Evolutionary conservation across 2,797 vertebrate species (phyloP).

Genomic region (Manis javanica): DNA sequence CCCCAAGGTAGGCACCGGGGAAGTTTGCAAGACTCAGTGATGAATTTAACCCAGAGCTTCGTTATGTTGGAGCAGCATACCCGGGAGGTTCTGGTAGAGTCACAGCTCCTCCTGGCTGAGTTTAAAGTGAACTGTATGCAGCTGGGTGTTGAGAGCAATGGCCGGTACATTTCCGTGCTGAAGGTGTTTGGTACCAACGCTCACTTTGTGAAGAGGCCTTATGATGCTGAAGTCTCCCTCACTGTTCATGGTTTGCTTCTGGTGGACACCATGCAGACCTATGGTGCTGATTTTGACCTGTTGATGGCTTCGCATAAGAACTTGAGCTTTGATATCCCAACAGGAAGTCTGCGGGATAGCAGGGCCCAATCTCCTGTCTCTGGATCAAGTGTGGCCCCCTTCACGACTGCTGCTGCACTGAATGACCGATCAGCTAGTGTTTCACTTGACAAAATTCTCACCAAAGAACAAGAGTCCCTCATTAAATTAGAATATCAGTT

Average conservation of each 20-base stretch:
- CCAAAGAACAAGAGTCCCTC: conserved; percentile 93
- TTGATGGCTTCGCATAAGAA: conserved; percentile 98
- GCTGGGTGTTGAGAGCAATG: conserved; percentile 95
- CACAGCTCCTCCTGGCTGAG: conserved; percentile 95
- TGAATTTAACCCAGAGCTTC: conserved; percentile 96
- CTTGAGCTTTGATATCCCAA: conserved; percentile 96
- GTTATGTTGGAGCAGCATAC: conserved; percentile 96
- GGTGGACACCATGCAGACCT: conserved; percentile 98
- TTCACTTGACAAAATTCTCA: conserved; percentile 69
- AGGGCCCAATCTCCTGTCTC: conserved; percentile 92
- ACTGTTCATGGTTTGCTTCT: conserved; percentile 97
- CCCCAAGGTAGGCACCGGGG: conserved; percentile 91
- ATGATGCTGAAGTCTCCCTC: conserved; percentile 95
- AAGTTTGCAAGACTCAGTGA: conserved; percentile 94
- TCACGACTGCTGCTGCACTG: conserved; percentile 77
- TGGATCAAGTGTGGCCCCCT: conserved; percentile 66
- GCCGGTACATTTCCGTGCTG: conserved; percentile 97
- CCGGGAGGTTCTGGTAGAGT: conserved; percentile 96
- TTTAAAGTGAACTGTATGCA: conserved; percentile 99
- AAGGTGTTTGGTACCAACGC: conserved; percentile 98
- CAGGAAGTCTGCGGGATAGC: conserved; percentile 95
- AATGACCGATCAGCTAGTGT: conserved; percentile 74
- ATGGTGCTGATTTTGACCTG: conserved; percentile 97
- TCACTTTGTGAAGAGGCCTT: conserved; percentile 97
- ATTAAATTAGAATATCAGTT: conserved; percentile 98